Evolutionary conservation across 2,888 invertebrate genomes (phyloP), one percentile per base, ranked within the genome.

Genomic region (Polyploca ridens): DNA sequence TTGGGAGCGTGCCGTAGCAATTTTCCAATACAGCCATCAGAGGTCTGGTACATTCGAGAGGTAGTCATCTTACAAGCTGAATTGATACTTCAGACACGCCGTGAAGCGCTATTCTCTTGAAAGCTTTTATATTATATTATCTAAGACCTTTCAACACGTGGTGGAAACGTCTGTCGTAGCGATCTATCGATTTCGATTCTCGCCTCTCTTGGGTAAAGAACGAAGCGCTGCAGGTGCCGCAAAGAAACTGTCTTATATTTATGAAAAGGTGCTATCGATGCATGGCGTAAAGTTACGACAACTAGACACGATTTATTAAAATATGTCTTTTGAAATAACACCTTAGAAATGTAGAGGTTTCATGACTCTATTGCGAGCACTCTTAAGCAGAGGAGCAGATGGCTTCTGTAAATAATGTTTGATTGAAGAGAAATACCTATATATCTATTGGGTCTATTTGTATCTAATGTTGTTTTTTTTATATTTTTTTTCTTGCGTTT

Each of bases 121-220:
- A 93, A 94, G 93, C 91, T 93, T 93, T 92, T 92, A 91, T 93
- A 93, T 93, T 92, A 92, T 92, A 93, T 94, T 93, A 94, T 92
- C 90, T 88, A 88, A 90, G 89, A 91, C 89, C 90, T 91, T 90
- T 86, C 85, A 83, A 91, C 89, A 91, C 90, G 90, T 91, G 91
- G 90, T 86, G 80, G 77, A 79, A 91, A 88, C 90, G 91, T 92
- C 91, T 91, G 91, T 89, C 90, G 90, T 78, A 74, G 81, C 86
- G 87, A 89, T 90, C 89, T 90, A 89, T 90, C 86, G 89, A 90
- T 89, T 89, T 82, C 86, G 83, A 88, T 90, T 87, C 85, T 86
- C 85, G 80, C 75, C 85, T 86, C 88, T 88, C 91, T 73, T 76
- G 90, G 89, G 90, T 87, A 84, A 79, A 82, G 73, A 76, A 66